phyloP scores from a whole-genome alignment of 2,113 vertebrate species.

The Microcebus lehilahytsara region DNA sequence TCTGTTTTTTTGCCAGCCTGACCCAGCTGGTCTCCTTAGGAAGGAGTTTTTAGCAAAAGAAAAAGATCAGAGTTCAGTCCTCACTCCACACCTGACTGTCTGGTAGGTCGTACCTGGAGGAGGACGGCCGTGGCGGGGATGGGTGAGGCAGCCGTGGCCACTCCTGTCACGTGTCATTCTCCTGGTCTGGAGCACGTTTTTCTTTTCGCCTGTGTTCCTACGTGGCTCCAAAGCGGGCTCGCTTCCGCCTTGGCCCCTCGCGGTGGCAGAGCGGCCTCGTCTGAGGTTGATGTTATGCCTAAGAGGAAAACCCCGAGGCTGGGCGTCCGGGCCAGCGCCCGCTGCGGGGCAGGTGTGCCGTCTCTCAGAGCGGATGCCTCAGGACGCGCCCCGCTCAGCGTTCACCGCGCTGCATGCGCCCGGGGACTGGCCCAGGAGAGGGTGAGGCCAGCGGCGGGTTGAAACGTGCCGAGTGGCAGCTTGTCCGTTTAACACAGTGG shows the following conservation, averaged over 20 bases:
- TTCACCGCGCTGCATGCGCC: neutral
- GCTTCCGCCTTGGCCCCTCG: fast-evolving
- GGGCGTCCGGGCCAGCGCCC: neutral
- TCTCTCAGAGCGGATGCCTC: neutral
- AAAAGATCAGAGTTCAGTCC: no score
- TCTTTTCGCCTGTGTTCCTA: neutral
- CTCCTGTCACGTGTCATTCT: neutral
- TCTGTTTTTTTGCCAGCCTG: no score
- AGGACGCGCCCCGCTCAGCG: fast-evolving
- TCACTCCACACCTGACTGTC: fast-evolving
- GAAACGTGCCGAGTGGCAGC: neutral
- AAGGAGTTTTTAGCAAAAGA: no score
- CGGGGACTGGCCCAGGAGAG: neutral
- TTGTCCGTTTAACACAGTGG: neutral
- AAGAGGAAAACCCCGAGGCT: neutral
- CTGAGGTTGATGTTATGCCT: neutral
- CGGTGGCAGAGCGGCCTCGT: no score
- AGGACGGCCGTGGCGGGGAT: neutral
- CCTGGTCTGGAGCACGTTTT: neutral
- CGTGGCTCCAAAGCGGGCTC: fast-evolving
- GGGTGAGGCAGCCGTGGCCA: neutral
- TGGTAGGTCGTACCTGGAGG: neutral
- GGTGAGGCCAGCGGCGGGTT: neutral
- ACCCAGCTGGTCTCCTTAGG: no score
- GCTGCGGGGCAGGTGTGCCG: neutral